These are phyloP conservation scores for Apodemus sylvaticus DNA, from an alignment of 2,113 vertebrate genomes.

Conservation along the genomic window DNA sequence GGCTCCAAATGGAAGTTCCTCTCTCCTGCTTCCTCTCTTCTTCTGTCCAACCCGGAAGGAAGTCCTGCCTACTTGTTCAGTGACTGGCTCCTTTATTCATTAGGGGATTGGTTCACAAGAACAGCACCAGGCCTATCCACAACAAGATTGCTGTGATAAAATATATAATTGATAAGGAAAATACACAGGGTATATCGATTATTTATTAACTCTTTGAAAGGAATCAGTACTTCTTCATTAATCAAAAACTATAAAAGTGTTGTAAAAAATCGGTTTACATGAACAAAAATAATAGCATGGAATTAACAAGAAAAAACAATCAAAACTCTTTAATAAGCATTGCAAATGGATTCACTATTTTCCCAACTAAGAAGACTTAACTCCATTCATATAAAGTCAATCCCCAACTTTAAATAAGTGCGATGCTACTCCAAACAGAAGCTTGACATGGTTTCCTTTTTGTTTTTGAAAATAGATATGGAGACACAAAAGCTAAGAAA, in stretches of 20 bases:
- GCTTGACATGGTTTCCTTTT: not conserved
- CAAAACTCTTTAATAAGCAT: not conserved
- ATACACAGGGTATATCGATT: not conserved
- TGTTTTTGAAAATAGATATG: not conserved
- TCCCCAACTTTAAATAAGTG: not conserved
- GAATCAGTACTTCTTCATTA: not conserved
- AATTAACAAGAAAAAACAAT: not conserved
- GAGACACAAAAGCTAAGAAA: slow-evolving; percentile 4
- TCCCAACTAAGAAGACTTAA: not conserved
- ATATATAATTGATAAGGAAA: not conserved
- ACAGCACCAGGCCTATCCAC: too few relatives aligned
- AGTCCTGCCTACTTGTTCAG: too few relatives aligned
- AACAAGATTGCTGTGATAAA: not conserved
- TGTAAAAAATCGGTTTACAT: not conserved
- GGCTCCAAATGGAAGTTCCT: too few relatives aligned
- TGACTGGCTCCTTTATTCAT: too few relatives aligned
- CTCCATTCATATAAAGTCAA: not conserved
- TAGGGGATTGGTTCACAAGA: too few relatives aligned
- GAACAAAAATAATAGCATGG: not conserved
- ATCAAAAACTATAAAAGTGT: not conserved
- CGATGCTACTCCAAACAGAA: not conserved
- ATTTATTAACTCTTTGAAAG: not conserved
- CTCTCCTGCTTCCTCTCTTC: too few relatives aligned
- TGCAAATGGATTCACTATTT: not conserved
- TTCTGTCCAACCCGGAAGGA: too few relatives aligned